Base-by-base conservation (phyloP, 1,140 invertebrate genomes). In the Bombus balteatus region DNA sequence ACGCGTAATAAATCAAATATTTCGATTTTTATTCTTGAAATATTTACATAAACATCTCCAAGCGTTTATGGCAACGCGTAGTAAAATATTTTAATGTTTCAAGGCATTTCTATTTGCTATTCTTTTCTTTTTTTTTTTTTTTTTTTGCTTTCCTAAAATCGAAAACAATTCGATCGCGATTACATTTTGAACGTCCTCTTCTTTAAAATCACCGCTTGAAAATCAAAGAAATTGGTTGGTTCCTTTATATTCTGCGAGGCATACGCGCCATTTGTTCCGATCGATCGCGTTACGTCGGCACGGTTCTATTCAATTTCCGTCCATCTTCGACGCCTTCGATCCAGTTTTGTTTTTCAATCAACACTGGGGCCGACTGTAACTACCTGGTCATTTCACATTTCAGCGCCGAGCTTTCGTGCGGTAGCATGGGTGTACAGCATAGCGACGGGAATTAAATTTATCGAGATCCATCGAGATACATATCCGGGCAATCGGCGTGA, bases 401-500 rank as follows among this genome's bases (percentile, higher is more conserved):
- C 34, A 75, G 18, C 70, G 47, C 68, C 53, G 75, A 79, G 47
- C 39, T 57, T 68, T 59, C 32, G 57, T 8, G 47, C 9, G 59
- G 41, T 79, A 15, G 68, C 47, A 39, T 65, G 10, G 25, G 28
- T 62, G 28, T 62, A 28, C 34, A 9, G 57, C 28, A 39, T 53
- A 15, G 15, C 65, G 32, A 34, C 73, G 74, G 47, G 86, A 88
- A 90, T 89, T 41, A 82, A 88, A 90, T 90, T 86, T 88, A 88
- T 66, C 83, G 81, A 81, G 81, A 90, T 88, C 81, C 77, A 66
- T 85, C 68, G 74, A 65, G 79, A 85, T 88, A 68, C 53, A 83
- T 65, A 82, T 78, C 79, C 88, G 57, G 53, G 65, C 82, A 70
- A 74, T 85, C 41, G 34, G 34, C 15, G 62, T n/a, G 77, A 62